These are phyloP conservation scores for Smutsia temminckii DNA, from an alignment of 2,797 vertebrate genomes.

Conservation along the genomic window DNA sequence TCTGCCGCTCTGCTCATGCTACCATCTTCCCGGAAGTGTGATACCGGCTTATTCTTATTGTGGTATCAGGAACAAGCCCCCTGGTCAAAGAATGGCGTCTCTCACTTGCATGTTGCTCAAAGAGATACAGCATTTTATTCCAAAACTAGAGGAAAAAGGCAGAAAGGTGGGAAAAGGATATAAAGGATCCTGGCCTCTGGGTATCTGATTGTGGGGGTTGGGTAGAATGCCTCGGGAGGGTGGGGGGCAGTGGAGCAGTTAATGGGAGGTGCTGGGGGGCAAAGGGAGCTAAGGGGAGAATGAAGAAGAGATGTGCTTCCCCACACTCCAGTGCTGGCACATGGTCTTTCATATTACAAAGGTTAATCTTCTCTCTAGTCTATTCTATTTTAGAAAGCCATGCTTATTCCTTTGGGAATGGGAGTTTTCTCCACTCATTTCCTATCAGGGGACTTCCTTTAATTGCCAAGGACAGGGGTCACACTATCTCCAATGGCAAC, in stretches of 20 bases:
- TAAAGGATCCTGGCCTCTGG: neutral
- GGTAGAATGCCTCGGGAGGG: neutral
- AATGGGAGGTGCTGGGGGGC: neutral
- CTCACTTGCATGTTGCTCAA: neutral
- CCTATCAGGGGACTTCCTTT: neutral
- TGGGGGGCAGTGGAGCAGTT: neutral
- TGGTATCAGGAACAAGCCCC: neutral
- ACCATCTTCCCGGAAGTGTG: no score
- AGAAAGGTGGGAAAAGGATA: neutral
- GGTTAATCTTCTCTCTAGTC: neutral
- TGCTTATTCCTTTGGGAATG: slow-evolving; percentile 12
- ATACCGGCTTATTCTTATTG: neutral
- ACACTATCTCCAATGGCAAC: neutral
- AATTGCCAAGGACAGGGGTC: slow-evolving; percentile 6
- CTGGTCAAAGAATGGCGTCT: neutral
- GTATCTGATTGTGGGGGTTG: neutral
- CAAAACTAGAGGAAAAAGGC: slow-evolving; percentile 1
- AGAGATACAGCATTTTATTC: slow-evolving; percentile 1
- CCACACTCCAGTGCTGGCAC: neutral
- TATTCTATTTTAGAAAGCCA: slow-evolving; percentile 6
- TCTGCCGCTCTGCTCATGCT: no score
- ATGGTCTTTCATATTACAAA: neutral
- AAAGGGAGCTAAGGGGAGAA: neutral
- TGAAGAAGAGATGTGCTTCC: neutral
- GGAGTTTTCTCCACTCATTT: slow-evolving; percentile 24